Base-by-base conservation (phyloP, 2,888 invertebrate genomes). In the Rugalucina vietnamica region DNA sequence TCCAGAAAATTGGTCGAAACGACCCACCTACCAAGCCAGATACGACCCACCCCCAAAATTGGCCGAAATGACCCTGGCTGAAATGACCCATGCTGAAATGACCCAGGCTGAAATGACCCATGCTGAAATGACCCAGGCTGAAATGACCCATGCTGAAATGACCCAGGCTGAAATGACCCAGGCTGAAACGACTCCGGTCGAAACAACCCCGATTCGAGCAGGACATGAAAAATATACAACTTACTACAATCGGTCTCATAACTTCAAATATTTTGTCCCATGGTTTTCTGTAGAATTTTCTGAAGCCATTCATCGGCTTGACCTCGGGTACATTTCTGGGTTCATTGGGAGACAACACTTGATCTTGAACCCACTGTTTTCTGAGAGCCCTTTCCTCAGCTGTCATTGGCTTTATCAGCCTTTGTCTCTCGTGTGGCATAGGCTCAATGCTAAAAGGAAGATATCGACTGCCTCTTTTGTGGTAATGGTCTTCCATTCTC, bases 371-470 rank as follows among this genome's bases (percentile, higher is more conserved):
- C 94, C 94, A 94, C 82, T 94, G 94, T 80, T 91, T 91, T 79
- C 94, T 80, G 5, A 93, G 83, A 29, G 89, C 91, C 73, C 94
- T 86, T 49, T 94, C 93, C 60, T 91, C 94, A n/a, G 85, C 90
- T 8, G 94, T 92, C 94, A 94, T 94, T 37, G 90, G 91, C 32
- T 82, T 81, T 4, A 89, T 81, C 37, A 94, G 69, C 32, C 94
- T 89, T 71, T 91, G 88, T 54, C 94, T 79, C 82, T 93, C 93
- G 79, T 87, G 79, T 1, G 93, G 90, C 81, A 94, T 74, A 5
- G 91, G 94, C 77, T 94, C 93, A 37, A 94, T 94, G 39, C 76
- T 84, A 86, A 94, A 92, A 4, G 94, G 94, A 29, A 93, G 93
- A 70, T 92, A 91, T 75, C 91, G 89, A 81, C 93, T 94, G 27